phyloP scores from a whole-genome alignment of 37 sponge, comb jelly and placozoan genomes.

The Lycopodina hypogea region DNA sequence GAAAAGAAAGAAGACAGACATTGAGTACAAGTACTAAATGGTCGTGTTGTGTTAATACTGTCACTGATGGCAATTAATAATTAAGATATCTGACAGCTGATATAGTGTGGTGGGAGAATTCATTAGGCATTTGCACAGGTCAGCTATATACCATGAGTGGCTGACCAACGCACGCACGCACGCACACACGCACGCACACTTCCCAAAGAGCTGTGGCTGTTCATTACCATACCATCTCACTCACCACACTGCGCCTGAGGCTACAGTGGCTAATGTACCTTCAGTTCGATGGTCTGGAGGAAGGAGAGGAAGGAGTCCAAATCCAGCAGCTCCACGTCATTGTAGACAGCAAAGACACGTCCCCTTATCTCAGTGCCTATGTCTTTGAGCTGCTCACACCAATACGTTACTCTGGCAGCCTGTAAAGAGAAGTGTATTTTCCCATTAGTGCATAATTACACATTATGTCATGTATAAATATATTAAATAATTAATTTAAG shows the following conservation, averaged over 20 bases:
- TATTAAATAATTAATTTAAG: not conserved
- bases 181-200: no score
- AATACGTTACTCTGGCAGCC: constrained; percentile 49
- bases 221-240: not conserved
- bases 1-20: no score
- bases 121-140: no score
- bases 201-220: not conserved
- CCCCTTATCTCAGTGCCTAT: constrained; percentile 31
- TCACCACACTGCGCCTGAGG: not conserved
- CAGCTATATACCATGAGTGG: no score
- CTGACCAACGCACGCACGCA: no score
- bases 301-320: constrained; percentile 45
- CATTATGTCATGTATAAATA: not conserved
- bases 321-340: constrained; percentile 30
- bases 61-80: no score
- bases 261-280: not conserved
- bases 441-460: not conserved
- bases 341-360: constrained; percentile 36
- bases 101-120: no score
- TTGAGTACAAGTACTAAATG: no score
- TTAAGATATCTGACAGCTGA: no score
- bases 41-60: no score
- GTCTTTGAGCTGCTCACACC: constrained; percentile 26
- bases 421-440: not conserved
- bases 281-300: not conserved